phyloP scores from a whole-genome alignment of 2,888 invertebrate genomes.

The Amiota mariae region DNA sequence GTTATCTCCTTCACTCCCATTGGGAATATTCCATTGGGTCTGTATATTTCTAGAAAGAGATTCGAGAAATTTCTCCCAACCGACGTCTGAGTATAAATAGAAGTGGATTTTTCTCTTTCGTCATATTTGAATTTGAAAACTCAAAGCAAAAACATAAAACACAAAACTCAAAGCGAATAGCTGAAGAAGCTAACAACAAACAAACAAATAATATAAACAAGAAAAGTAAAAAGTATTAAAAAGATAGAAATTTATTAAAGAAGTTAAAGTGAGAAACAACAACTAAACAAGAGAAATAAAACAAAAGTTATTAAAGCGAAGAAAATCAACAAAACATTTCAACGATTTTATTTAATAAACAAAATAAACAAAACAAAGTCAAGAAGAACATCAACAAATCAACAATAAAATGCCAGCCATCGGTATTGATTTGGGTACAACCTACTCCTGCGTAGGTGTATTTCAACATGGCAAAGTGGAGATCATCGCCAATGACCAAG shows the following conservation, averaged over 20 bases:
- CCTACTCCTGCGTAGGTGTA: conserved; percentile 85
- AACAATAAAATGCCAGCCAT: not conserved
- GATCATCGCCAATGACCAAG: conserved; percentile 79
- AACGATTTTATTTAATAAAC: not conserved
- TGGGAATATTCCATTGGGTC: conserved; percentile 31
- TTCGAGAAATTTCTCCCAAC: conserved; percentile 50
- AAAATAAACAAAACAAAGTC: not conserved
- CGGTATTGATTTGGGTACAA: conserved; percentile 77
- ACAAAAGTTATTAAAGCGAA: not conserved
- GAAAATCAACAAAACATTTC: not conserved
- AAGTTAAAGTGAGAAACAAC: not conserved
- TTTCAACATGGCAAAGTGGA: not conserved
- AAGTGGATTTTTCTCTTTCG: conserved; percentile 38
- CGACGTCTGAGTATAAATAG: conserved; percentile 53
- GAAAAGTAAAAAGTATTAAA: too few relatives aligned
- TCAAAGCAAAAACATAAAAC: conserved; percentile 44
- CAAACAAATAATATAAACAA: conserved; percentile 12
- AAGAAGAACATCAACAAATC: too few relatives aligned
- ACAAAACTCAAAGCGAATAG: conserved; percentile 33
- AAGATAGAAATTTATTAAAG: too few relatives aligned
- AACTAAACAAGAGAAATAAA: not conserved
- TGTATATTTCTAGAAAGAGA: conserved; percentile 41
- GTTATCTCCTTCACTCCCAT: conserved; percentile 1
- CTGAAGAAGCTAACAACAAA: conserved; percentile 5
- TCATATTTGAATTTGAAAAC: conserved; percentile 54